Base-by-base conservation (phyloP, 2,797 vertebrate species). In the Sebastolobus altivelis region DNA sequence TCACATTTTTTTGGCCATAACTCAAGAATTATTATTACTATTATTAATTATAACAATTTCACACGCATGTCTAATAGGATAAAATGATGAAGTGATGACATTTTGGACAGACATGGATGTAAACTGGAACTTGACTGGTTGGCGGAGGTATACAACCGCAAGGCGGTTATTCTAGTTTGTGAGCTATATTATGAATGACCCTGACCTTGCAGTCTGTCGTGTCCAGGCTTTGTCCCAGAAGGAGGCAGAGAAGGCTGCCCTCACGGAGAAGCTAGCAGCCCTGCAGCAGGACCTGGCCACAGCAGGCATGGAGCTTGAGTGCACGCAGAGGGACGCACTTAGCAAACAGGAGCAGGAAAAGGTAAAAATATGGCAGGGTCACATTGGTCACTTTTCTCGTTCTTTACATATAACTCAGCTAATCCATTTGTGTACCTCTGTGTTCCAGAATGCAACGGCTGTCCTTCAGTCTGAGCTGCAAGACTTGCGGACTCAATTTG, bases 161-260 rank as follows among this genome's bases (percentile, higher is more conserved):
- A 49, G 7, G 43, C 18, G 18, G 43, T 49, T 8, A 49, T 49
- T 49, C 43, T 49, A 49, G 18, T 40, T 65, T 40, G 37, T 65
- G 62, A 82, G 18, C 31, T 70, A 7, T 55, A 1, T 72, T 31
- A 2, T 35, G n/a, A 62, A 60, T 68, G 22, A 62, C 10, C 33
- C 8, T 87, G 69, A 88, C 37, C 40, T 70, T 1, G 1, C 18
- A 10, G 35, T 65, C 33, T 85, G 11, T 72, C 65, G 70, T 89
- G 80, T 33, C 20, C 89, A 97, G 97, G 96, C 92, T 60, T 86
- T 97, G 77, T 95, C 94, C 65, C 91, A 95, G 79, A 96, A 94
- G 75, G 97, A 97, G 78, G 85, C 81, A 1, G 96, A 97, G 84
- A 95, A 93, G 83, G 93, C 79, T 25, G 79, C 82, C 40, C 87